Evolutionary conservation across 1,140 invertebrate genomes (phyloP).

Genomic region (Anastatus disparis): DNA sequence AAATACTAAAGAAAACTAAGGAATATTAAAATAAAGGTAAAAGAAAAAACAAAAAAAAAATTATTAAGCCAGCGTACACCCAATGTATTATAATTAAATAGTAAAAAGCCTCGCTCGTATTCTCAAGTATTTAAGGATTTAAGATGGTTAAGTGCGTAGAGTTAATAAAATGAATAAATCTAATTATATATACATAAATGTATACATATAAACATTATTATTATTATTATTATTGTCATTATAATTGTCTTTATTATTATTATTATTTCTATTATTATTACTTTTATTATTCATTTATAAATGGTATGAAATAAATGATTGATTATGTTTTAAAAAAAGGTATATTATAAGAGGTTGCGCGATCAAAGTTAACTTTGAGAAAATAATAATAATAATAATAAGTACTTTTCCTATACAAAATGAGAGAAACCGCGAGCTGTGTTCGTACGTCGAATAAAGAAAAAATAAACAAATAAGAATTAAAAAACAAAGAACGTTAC

Average conservation of each 20-base stretch:
- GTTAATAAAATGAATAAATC: constrained; percentile 52
- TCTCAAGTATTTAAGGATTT: constrained; percentile 60
- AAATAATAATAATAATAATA: constrained; percentile 3
- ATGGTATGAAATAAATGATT: too few relatives aligned
- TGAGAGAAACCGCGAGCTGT: constrained; percentile 21
- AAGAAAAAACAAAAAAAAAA: constrained; percentile 41
- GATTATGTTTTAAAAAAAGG: too few relatives aligned
- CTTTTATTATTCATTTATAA: constrained; percentile 36
- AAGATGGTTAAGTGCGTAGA: constrained; percentile 49
- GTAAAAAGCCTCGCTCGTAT: constrained; percentile 60
- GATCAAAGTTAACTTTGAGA: too few relatives aligned
- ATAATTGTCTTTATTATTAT: constrained; percentile 34
- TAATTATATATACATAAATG: constrained; percentile 49
- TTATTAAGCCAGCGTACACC: constrained; percentile 38
- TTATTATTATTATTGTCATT: constrained; percentile 43
- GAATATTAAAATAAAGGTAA: constrained; percentile 2
- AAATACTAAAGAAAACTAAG: too few relatives aligned
- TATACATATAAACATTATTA: constrained; percentile 48
- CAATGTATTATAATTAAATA: constrained; percentile 53
- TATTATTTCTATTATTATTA: constrained; percentile 6
- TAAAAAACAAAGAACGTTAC: too few relatives aligned
- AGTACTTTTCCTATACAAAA: constrained; percentile 24
- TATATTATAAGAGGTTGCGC: too few relatives aligned
- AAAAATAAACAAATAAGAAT: neutral
- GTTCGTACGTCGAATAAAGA: neutral